These are phyloP conservation scores for Brenthis ino DNA, from an alignment of 2,888 invertebrate genomes.

Conservation along the genomic window DNA sequence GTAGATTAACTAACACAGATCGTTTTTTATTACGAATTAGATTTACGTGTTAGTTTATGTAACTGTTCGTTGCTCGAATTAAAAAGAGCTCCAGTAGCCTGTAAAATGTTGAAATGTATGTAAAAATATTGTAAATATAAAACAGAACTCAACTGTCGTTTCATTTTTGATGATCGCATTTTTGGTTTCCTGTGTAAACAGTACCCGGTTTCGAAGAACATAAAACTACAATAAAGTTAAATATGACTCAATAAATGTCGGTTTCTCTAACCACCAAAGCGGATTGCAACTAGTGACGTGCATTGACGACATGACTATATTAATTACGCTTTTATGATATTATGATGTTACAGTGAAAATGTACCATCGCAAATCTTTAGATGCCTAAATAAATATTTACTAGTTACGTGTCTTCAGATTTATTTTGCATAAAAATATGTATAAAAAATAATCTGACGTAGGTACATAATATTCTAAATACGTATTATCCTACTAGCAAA, in stretches of 20 bases:
- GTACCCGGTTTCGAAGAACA: constrained; percentile 45
- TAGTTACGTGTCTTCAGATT: background rate
- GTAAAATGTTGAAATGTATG: constrained; percentile 82
- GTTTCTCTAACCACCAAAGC: constrained; percentile 35
- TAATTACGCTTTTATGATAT: constrained; percentile 24
- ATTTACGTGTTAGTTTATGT: constrained; percentile 82
- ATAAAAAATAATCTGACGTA: too few relatives aligned
- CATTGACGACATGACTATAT: constrained; percentile 21
- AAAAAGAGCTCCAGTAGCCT: constrained; percentile 82
- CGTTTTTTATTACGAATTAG: constrained; percentile 80
- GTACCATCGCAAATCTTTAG: too few relatives aligned
- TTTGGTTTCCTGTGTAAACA: constrained; percentile 51
- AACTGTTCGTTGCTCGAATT: constrained; percentile 82
- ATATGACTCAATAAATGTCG: constrained; percentile 43
- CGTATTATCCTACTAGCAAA: background rate
- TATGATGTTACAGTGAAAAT: background rate
- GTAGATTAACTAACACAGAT: constrained; percentile 74
- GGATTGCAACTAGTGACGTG: constrained; percentile 25
- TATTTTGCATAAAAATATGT: too few relatives aligned
- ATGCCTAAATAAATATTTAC: constrained; percentile 1
- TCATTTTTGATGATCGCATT: constrained; percentile 62
- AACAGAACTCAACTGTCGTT: constrained; percentile 72
- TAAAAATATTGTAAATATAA: constrained; percentile 81
- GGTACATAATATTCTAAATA: background rate
- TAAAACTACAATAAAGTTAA: constrained; percentile 49